Evolutionary conservation across 1,140 invertebrate species (phyloP).

Genomic region (Mactra quadrangularis): DNA sequence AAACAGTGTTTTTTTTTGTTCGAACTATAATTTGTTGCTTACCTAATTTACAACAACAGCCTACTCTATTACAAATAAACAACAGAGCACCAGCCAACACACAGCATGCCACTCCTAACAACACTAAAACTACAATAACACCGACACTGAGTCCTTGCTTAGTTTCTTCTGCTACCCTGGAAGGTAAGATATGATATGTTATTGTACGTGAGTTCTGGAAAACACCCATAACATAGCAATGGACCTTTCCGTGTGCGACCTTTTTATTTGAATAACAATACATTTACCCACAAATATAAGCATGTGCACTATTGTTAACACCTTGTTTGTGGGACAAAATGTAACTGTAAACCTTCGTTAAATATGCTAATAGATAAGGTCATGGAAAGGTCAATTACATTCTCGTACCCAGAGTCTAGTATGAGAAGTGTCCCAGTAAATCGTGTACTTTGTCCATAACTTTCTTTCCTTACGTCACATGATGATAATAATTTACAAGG

Average conservation of each 20-base stretch:
- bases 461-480: background rate
- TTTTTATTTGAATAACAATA: too few species aligned
- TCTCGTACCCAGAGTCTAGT: too few species aligned
- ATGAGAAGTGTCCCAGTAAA: background rate
- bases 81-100: constrained; percentile 12
- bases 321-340: too few species aligned
- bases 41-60: constrained; percentile 34
- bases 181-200: background rate
- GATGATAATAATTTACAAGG: background rate
- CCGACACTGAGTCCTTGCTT: background rate
- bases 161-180: background rate
- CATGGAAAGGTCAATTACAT: too few species aligned
- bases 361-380: too few species aligned
- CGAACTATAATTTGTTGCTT: too few species aligned
- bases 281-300: too few species aligned
- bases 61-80: constrained; percentile 33
- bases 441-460: background rate
- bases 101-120: constrained; percentile 22
- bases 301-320: too few species aligned
- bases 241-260: too few species aligned
- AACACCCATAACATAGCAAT: background rate
- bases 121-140: constrained; percentile 7
- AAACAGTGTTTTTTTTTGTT: too few species aligned
- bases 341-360: too few species aligned
- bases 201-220: background rate